phyloP scores from a whole-genome alignment of 2,888 invertebrate genomes.

The Polyploca ridens region DNA sequence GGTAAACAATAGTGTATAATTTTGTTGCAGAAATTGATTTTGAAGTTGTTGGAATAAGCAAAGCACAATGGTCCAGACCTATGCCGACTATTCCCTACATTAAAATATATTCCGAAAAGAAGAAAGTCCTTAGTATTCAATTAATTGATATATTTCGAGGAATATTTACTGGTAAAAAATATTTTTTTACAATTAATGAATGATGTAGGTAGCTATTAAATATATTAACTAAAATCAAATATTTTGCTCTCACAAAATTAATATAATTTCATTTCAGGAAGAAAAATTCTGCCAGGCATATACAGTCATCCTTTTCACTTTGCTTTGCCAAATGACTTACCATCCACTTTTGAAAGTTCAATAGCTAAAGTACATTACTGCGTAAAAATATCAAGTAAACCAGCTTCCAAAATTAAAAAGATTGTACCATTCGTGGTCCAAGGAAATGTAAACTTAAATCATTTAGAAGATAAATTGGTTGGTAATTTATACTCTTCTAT shows the following conservation, averaged over 20 bases:
- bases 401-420: slow-evolving; percentile 49
- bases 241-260: too few relatives aligned
- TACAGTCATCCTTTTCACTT: slow-evolving; percentile 70
- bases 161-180: slow-evolving; percentile 40
- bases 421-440: slow-evolving; percentile 54
- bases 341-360: slow-evolving; percentile 67
- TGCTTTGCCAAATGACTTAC: slow-evolving; percentile 63
- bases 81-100: slow-evolving; percentile 69
- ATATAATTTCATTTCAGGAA: slow-evolving; percentile 45
- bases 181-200: not conserved
- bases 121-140: slow-evolving; percentile 54
- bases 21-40: slow-evolving; percentile 63
- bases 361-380: slow-evolving; percentile 63
- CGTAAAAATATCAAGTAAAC: slow-evolving; percentile 63
- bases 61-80: slow-evolving; percentile 70
- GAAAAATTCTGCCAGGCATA: slow-evolving; percentile 53
- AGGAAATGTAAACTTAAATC: slow-evolving; percentile 63
- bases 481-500: slow-evolving; percentile 19
- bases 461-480: slow-evolving; percentile 59
- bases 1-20: not conserved
- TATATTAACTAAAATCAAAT: too few relatives aligned
- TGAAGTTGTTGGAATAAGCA: slow-evolving; percentile 60
- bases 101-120: slow-evolving; percentile 67
- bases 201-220: too few relatives aligned
- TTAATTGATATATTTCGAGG: slow-evolving; percentile 57